A percentile compares a stretch with the other conserved stretches of the same genome.
These are phyloP conservation scores for Cremastobaeus sp. DNA, from an alignment of 2,888 invertebrate species.

Conservation along the genomic window DNA sequence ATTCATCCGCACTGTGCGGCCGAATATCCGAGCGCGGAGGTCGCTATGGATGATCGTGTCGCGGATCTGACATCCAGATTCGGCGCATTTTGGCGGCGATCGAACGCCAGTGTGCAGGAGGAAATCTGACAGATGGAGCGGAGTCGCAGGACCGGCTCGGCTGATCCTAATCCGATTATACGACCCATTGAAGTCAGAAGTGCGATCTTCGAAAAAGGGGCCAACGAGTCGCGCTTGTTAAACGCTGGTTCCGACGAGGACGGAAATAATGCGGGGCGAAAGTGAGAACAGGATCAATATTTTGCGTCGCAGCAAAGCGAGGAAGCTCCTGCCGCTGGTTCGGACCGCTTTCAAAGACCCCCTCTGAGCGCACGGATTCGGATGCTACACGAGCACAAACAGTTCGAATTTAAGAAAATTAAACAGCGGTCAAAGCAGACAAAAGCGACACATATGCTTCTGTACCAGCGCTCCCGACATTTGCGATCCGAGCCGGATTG, in stretches of 20 bases:
- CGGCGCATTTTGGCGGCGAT: constrained; percentile 11
- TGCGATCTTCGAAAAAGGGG: constrained; percentile 76
- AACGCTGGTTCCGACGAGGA: constrained; percentile 54
- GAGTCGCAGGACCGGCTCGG: constrained; percentile 68
- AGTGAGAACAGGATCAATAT: constrained; percentile 69
- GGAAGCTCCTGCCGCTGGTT: constrained; percentile 67
- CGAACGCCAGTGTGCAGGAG: constrained; percentile 36
- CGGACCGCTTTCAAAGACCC: constrained; percentile 66
- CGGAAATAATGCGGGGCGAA: constrained; percentile 41
- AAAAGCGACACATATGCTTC: constrained; percentile 20
- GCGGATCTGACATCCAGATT: constrained; percentile 20
- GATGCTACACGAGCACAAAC: constrained; percentile 30
- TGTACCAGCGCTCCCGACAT: not conserved
- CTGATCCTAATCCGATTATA: constrained; percentile 77
- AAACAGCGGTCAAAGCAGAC: constrained; percentile 30
- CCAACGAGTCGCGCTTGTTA: constrained; percentile 73
- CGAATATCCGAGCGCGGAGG: constrained; percentile 33
- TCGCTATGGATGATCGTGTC: constrained; percentile 29
- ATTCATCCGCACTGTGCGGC: too few relatives aligned
- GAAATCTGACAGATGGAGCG: constrained; percentile 72
- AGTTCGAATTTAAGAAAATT: constrained; percentile 47
- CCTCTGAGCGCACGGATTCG: too few relatives aligned
- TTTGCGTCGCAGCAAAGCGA: constrained; percentile 67
- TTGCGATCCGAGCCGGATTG: too few relatives aligned
- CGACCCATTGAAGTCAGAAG: constrained; percentile 78